Conservation (phyloP, 2,888 invertebrate genomes). For the Nephrotoma flavescens region DNA sequence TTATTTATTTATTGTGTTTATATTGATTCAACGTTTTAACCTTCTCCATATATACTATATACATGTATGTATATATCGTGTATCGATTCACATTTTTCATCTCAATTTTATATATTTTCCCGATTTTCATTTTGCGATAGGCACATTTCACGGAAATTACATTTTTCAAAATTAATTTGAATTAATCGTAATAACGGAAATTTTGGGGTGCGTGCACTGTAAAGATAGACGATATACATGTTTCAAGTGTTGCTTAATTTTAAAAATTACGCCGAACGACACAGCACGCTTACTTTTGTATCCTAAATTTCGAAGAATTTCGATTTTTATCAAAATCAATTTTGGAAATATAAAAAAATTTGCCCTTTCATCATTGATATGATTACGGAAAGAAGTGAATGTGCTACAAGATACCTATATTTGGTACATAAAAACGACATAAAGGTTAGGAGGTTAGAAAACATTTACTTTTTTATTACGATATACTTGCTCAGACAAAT, state of each 20-base stretch:
- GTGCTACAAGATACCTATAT: no score
- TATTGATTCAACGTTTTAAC: neutral
- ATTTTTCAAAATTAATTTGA: neutral
- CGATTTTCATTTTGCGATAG: neutral
- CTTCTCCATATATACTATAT: neutral
- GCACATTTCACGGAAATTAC: neutral
- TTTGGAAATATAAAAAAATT: neutral
- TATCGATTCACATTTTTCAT: neutral
- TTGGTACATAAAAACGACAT: no score
- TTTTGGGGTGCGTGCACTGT: neutral
- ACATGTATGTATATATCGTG: neutral
- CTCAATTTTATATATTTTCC: neutral
- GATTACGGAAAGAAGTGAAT: no score
- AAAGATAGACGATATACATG: neutral
- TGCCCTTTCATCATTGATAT: neutral
- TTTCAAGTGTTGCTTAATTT: neutral
- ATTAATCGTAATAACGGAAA: neutral
- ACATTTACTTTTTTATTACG: no score
- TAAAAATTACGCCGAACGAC: neutral
- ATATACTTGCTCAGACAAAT: no score
- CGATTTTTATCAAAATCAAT: neutral
- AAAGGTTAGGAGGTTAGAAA: no score
- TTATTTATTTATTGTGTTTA: no score
- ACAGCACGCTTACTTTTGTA: no score
- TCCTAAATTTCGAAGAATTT: neutral